Conservation (phyloP, 2,888 invertebrate species). For the Prenolepis imparis region DNA sequence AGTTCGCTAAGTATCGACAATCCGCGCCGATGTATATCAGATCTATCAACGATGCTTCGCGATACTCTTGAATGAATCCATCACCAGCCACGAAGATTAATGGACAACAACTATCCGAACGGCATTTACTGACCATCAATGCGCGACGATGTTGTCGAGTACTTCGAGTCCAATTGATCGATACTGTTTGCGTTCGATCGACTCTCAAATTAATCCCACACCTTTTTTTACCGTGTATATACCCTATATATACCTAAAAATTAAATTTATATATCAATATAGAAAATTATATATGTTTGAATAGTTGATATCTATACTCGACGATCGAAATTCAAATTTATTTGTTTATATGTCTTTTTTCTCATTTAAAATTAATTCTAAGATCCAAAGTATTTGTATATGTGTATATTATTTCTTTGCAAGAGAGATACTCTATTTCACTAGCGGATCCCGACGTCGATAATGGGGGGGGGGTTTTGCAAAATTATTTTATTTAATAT, state of each 20-base stretch:
- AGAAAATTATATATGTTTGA: not conserved
- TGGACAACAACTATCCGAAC: conserved; percentile 5
- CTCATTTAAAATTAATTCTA: not conserved
- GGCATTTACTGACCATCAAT: not conserved
- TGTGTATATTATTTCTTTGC: not conserved
- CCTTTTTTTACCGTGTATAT: not conserved
- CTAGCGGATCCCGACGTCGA: too few relatives aligned
- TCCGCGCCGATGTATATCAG: not conserved
- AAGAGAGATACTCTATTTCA: too few relatives aligned
- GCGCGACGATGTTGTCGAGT: not conserved
- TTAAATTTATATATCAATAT: not conserved
- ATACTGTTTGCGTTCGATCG: conserved; percentile 2
- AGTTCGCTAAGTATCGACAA: conserved; percentile 14
- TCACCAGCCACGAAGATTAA: conserved; percentile 40
- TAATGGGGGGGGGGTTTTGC: too few relatives aligned
- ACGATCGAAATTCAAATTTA: not conserved
- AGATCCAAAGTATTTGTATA: not conserved
- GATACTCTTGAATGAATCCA: conserved; percentile 37
- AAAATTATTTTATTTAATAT: too few relatives aligned
- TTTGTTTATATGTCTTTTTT: not conserved
- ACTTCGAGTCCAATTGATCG: conserved; percentile 29
- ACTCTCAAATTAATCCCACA: not conserved
- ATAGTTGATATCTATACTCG: not conserved
- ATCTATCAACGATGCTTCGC: conserved; percentile 34
- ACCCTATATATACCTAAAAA: not conserved